A percentile compares a stretch with the other conserved stretches of the same genome.
phyloP scores from a whole-genome alignment of 2,888 invertebrate species.

The Empis stercorea region DNA sequence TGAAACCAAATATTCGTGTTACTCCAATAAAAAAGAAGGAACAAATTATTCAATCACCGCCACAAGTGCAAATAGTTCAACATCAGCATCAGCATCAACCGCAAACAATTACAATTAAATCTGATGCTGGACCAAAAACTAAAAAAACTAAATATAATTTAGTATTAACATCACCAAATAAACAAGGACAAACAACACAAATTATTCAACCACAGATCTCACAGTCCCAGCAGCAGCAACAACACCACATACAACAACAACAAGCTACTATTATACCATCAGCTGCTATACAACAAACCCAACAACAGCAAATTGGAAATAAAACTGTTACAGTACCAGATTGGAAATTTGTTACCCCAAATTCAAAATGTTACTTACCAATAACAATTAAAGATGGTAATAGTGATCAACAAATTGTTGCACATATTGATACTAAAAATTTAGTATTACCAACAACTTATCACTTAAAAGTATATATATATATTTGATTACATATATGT shows the following conservation, averaged over 20 bases:
- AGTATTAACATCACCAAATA: slow-evolving; percentile 27
- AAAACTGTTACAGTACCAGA: slow-evolving; percentile 25
- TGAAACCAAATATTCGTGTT: slow-evolving; percentile 34
- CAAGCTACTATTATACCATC: slow-evolving; percentile 16
- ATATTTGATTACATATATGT: too few species aligned
- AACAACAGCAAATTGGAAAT: slow-evolving; percentile 18
- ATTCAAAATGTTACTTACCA: slow-evolving; percentile 29
- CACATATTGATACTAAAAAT: slow-evolving; percentile 35
- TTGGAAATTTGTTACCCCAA: slow-evolving; percentile 13
- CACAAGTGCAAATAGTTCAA: slow-evolving; percentile 6
- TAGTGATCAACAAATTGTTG: slow-evolving; percentile 35
- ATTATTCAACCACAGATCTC: slow-evolving; percentile 9
- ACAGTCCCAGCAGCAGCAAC: slow-evolving; percentile 16
- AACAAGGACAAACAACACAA: slow-evolving; percentile 8
- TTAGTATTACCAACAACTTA: slow-evolving; percentile 34
- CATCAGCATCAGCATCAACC: slow-evolving; percentile 16
- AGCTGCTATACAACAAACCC: slow-evolving; percentile 13
- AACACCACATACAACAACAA: slow-evolving; percentile 10
- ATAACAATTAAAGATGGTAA: slow-evolving; percentile 34
- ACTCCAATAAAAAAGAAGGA: slow-evolving; percentile 22
- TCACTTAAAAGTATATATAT: slow-evolving; percentile 35
- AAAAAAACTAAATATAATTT: slow-evolving; percentile 35
- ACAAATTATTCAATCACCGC: slow-evolving; percentile 2
- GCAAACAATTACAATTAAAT: slow-evolving; percentile 18
- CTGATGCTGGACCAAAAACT: slow-evolving; percentile 21